Percentiles rank a stretch among this genome's conserved stretches.
Conservation (phyloP, 2,888 invertebrate species). For the Chironomus riparius region DNA sequence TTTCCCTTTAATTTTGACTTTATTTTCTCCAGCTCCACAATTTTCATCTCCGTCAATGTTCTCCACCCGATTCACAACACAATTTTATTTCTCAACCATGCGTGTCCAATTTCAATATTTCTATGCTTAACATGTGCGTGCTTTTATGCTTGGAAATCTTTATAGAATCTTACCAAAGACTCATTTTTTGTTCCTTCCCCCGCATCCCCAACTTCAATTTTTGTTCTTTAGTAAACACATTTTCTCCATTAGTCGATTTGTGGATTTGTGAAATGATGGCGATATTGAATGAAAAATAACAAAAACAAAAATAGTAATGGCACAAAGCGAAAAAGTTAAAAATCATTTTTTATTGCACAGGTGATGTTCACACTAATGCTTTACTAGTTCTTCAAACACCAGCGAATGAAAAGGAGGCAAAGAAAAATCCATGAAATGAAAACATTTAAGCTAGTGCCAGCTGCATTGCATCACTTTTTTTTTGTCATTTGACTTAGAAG, state of each 20-base stretch:
- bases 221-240: not conserved
- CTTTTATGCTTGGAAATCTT: not conserved
- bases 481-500: too few relatives aligned
- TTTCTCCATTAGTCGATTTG: conserved; percentile 3
- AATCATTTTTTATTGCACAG: not conserved
- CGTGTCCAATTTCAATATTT: conserved; percentile 6
- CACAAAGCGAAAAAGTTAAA: not conserved
- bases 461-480: not conserved
- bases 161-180: not conserved
- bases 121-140: conserved; percentile 2
- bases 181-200: not conserved
- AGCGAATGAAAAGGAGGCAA: not conserved
- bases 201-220: too few relatives aligned
- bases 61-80: not conserved
- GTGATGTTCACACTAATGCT: not conserved
- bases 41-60: too few relatives aligned
- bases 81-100: not conserved
- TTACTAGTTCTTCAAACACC: not conserved
- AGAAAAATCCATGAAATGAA: not conserved
- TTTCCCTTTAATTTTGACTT: not conserved
- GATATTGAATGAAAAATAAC: not conserved
- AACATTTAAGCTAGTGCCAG: not conserved
- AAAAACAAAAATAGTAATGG: too few relatives aligned
- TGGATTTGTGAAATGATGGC: not conserved
- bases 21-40: not conserved